Conservation (phyloP, 2,113 vertebrate genomes). For the Microtus richardsoni region DNA sequence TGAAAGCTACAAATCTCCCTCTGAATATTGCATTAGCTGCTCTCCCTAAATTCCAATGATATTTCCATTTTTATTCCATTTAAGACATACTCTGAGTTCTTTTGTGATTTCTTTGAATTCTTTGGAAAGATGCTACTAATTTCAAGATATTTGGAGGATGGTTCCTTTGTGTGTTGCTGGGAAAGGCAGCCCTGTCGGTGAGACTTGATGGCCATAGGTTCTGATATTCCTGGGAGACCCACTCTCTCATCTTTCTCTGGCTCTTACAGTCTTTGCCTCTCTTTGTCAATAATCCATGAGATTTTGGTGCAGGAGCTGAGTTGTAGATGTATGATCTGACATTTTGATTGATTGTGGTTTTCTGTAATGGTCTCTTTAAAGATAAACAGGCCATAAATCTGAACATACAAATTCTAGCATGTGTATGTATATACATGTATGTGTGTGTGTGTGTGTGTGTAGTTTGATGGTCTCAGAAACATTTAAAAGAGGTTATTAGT, state of each 20-base stretch:
- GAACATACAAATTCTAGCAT: not conserved
- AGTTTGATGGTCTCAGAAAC: constrained; percentile 9
- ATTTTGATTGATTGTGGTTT: not conserved
- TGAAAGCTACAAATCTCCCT: constrained; percentile 14
- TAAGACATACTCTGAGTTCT: not conserved
- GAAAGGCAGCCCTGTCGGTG: not conserved
- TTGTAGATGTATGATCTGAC: not conserved
- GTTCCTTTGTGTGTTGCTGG: not conserved
- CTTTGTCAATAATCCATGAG: not conserved
- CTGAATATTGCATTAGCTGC: not conserved
- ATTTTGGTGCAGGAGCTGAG: not conserved
- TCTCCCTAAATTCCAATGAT: not conserved
- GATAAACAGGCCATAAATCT: not conserved
- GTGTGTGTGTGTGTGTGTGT: not conserved
- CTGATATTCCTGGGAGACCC: not conserved
- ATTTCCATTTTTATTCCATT: not conserved
- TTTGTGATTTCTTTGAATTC: not conserved
- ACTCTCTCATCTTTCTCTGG: not conserved
- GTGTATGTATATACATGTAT: not conserved
- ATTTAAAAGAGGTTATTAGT: not conserved
- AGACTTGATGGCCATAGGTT: not conserved
- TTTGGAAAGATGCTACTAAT: constrained; percentile 16
- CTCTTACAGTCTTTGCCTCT: not conserved
- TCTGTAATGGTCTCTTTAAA: not conserved
- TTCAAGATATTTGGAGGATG: not conserved